Conservation (phyloP, 2,113 vertebrate species). For the Rhinolophus ferrumequinum region DNA sequence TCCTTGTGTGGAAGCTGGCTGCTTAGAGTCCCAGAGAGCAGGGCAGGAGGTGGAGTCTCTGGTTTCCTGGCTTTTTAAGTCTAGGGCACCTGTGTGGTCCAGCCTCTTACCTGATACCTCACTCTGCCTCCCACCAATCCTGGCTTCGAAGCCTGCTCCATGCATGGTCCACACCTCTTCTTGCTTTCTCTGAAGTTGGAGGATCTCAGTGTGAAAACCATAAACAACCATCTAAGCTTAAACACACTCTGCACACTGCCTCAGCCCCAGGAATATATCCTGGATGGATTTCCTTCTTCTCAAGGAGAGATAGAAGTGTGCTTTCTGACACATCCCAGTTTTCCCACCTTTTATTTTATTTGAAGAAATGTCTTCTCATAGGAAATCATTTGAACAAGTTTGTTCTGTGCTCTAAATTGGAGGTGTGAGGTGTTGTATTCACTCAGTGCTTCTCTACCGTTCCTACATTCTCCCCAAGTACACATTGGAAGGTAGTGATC, state of each 20-base stretch:
- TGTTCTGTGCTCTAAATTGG: not conserved
- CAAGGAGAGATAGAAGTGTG: not conserved
- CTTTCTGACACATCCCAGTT: not conserved
- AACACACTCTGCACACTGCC: not conserved
- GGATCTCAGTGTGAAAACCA: not conserved
- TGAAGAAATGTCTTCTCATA: not conserved
- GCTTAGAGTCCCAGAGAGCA: not conserved
- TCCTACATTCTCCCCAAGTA: not conserved
- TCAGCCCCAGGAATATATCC: not conserved
- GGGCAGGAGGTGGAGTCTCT: not conserved
- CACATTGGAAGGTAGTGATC: not conserved
- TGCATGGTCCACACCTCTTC: not conserved
- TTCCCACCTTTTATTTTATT: not conserved
- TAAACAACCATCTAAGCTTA: not conserved
- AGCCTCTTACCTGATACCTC: not conserved
- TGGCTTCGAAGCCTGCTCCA: not conserved
- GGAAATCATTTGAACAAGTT: not conserved
- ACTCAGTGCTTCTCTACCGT: not conserved
- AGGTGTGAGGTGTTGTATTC: not conserved
- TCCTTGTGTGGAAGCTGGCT: not conserved
- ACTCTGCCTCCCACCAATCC: conserved; percentile 14
- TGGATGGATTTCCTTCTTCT: not conserved
- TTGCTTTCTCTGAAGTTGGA: not conserved
- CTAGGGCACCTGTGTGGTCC: not conserved
- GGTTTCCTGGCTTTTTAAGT: not conserved